A percentile compares a stretch with the other conserved stretches of the same genome.
Evolutionary conservation across 1,140 invertebrate genomes (phyloP).

Genomic region (Heliconius hewitsoni): DNA sequence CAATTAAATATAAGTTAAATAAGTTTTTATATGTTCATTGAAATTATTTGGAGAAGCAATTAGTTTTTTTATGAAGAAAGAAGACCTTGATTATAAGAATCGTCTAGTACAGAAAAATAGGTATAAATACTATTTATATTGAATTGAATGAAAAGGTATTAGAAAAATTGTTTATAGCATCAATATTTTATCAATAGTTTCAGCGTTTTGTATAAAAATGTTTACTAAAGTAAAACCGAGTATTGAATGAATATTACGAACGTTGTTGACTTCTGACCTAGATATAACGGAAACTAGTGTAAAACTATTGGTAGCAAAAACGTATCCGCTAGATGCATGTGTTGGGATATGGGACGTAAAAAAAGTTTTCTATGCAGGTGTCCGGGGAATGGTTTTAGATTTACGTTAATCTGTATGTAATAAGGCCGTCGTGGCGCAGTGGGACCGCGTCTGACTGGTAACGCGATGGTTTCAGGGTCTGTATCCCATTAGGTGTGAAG

Average conservation of each 20-base stretch:
- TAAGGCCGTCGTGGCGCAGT: no score
- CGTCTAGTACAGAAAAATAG: no score
- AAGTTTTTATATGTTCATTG: no score
- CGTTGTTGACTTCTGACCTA: slow-evolving; percentile 67
- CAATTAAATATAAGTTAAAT: background rate
- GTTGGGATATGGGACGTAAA: slow-evolving; percentile 49
- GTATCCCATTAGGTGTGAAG: no score
- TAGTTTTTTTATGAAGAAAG: no score
- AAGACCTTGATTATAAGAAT: no score
- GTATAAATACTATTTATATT: no score
- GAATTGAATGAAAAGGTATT: background rate
- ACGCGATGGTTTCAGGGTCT: no score
- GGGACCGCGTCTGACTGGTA: no score
- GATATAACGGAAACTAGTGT: slow-evolving; percentile 68
- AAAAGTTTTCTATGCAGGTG: slow-evolving; percentile 58
- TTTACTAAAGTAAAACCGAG: background rate
- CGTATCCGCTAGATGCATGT: slow-evolving; percentile 65
- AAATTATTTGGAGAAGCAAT: no score
- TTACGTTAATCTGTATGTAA: background rate
- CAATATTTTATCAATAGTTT: background rate
- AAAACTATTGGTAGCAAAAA: slow-evolving; percentile 63
- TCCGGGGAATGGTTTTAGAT: slow-evolving; percentile 15
- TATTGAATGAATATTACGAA: slow-evolving; percentile 18
- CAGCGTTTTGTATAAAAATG: background rate
- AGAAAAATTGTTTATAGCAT: background rate